phyloP scores from a whole-genome alignment of 1,140 invertebrate genomes.

The Sycophila sp. region DNA sequence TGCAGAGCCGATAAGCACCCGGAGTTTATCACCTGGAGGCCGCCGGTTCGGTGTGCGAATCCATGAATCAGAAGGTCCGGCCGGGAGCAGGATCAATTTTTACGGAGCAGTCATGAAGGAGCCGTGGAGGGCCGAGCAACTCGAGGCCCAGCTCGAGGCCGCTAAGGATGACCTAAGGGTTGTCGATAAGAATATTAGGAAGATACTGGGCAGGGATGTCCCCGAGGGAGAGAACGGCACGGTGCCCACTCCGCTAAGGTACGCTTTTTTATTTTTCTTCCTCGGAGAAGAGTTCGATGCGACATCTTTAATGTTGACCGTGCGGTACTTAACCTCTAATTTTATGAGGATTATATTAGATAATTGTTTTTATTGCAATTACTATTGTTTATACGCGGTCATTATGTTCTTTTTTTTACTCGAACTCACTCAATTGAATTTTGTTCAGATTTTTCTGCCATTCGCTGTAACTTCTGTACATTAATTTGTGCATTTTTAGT shows the following conservation, averaged over 20 bases:
- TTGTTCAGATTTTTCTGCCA: too few species aligned
- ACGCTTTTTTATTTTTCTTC: conserved; percentile 11
- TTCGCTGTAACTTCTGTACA: too few species aligned
- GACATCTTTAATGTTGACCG: neutral
- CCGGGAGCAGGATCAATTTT: neutral
- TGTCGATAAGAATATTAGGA: conserved; percentile 62
- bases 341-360: too few species aligned
- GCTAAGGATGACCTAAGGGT: conserved; percentile 61
- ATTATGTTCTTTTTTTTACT: too few species aligned
- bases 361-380: neutral
- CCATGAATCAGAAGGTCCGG: neutral
- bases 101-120: conserved; percentile 47
- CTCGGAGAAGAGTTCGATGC: too few species aligned
- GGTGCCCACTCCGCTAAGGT: conserved; percentile 53
- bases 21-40: too few species aligned
- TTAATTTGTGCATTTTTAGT: too few species aligned
- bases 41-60: too few species aligned
- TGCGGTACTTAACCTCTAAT: neutral
- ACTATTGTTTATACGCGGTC: neutral
- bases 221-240: conserved; percentile 62
- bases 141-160: conserved; percentile 61
- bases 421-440: too few species aligned
- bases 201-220: conserved; percentile 63
- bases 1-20: neutral
- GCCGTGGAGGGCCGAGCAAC: conserved; percentile 56